These are phyloP conservation scores for Trogon melanurus DNA, from an alignment of 2,113 vertebrate species.

Conservation along the genomic window DNA sequence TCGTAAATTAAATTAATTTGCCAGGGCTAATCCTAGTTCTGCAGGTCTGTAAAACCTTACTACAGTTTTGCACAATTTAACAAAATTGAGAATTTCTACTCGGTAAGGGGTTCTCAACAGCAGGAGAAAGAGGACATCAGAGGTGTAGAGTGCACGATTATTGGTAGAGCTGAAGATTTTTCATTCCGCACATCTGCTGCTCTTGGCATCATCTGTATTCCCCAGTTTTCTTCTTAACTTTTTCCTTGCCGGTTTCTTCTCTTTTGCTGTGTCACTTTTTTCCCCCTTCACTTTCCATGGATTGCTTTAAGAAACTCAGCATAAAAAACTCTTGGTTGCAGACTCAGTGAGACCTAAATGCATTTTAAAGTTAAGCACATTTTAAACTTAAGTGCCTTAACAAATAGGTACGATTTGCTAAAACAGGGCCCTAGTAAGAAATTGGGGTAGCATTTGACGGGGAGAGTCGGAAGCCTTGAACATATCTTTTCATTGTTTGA, in stretches of 20 bases:
- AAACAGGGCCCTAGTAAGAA: neutral
- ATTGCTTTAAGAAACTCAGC: neutral
- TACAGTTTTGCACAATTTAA: neutral
- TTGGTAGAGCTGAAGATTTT: neutral
- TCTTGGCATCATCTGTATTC: neutral
- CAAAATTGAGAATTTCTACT: neutral
- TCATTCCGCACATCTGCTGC: neutral
- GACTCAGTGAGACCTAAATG: neutral
- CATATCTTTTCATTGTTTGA: constrained; percentile 34
- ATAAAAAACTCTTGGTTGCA: neutral
- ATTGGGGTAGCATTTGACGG: constrained; percentile 7
- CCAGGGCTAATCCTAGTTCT: neutral
- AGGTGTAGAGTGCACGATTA: neutral
- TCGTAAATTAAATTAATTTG: neutral
- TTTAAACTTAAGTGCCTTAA: constrained; percentile 50
- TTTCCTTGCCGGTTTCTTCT: neutral
- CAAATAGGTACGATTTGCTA: neutral
- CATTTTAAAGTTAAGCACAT: constrained; percentile 11
- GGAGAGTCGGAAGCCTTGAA: constrained; percentile 43
- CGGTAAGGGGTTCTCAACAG: neutral
- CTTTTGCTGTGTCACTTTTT: neutral
- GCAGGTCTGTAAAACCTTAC: neutral
- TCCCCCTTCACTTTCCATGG: neutral
- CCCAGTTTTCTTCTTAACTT: neutral
- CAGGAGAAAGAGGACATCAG: neutral